Percentiles rank a stretch among this genome's conserved stretches.
Conservation (phyloP, 2,888 invertebrate genomes). For the Sicus ferrugineus region DNA sequence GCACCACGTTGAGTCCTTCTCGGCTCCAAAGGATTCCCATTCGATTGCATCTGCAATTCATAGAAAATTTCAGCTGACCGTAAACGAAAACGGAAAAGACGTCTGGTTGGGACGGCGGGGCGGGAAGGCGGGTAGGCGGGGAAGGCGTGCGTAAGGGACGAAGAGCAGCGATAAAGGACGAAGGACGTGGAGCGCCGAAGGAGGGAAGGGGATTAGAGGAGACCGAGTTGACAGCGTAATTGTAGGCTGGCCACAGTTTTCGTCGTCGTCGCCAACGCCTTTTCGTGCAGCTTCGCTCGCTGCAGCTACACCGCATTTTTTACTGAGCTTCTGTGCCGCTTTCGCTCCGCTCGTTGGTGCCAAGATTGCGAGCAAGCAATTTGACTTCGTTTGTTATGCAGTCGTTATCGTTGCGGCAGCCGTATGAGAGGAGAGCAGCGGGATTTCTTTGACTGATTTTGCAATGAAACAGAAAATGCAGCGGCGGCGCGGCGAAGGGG, state of each 20-base stretch:
- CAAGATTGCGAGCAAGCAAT: slow-evolving; percentile 39
- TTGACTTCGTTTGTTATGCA: slow-evolving; percentile 40
- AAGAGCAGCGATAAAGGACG: neutral
- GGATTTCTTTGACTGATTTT: slow-evolving; percentile 13
- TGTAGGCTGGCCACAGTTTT: neutral
- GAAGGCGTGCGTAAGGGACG: slow-evolving; percentile 35
- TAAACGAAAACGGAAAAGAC: slow-evolving; percentile 57
- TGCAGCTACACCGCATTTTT: neutral
- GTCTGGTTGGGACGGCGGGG: slow-evolving; percentile 35
- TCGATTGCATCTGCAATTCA: slow-evolving; percentile 63
- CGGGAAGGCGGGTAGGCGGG: slow-evolving; percentile 40
- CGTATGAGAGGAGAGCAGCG: neutral
- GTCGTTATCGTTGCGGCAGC: slow-evolving; percentile 19
- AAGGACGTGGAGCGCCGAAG: too few species aligned
- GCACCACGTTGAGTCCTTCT: too few species aligned
- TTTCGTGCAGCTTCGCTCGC: neutral
- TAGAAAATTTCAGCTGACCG: slow-evolving; percentile 59
- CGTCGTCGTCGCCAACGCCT: neutral
- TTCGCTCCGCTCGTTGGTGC: slow-evolving; percentile 16
- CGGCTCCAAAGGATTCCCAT: slow-evolving; percentile 25
- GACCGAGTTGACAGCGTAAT: neutral
- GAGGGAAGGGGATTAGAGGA: too few species aligned
- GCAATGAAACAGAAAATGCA: slow-evolving; percentile 2
- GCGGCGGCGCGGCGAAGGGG: too few species aligned
- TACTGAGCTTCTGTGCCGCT: neutral